Evolutionary conservation across 92 coral and sea anemone species (phyloP), one percentile per base, ranked within the genome.

Genomic region (Chrysogorgia sp.): DNA sequence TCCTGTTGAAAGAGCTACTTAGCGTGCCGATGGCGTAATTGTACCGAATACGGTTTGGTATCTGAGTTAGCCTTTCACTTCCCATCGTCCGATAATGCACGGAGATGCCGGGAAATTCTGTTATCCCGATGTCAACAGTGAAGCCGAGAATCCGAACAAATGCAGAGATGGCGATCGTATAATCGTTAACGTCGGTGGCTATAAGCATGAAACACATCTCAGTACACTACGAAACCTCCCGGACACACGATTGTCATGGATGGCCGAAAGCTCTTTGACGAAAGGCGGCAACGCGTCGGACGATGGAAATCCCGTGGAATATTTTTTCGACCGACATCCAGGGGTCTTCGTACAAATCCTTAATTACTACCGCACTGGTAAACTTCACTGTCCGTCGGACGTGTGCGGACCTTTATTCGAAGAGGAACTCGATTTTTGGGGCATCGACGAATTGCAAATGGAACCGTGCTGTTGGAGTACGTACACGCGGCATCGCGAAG

Each of bases 381-480:
- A 96, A 76, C 97, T 96, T 26, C 99, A 96, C 63, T 92, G 97
- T 76, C 99, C 99, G 2, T 82, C 92, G 22, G 99, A 96, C 72
- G 99, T 96, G 0, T 96, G 99, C 58, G 99, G 99, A 5, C 97
- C 99, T 7, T 66, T 96, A 43, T 96, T 96, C 87, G 97, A 96
- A 68, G 99, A 96, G 45, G 99, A 96, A 77, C 87, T 96, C 30
- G 83, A 81, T 21, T 96, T 92, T 68, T 96, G 99, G 99, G 99
- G 99, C 29, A 96, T 96, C 23, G 99, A 96, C 63, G 99, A 96
- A 34, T 82, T 96, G 15, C 99, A 96, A 60, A 96, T 96, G 99
- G 99, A 96, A 72, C 99, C 99, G 22, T 96, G 99, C 80, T 96
- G 99, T 29, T 96, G 99, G 99, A 92, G 97, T 32, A 96, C 92